Evolutionary conservation across 2,113 vertebrate genomes (phyloP).

Genomic region (Lepus europaeus): DNA sequence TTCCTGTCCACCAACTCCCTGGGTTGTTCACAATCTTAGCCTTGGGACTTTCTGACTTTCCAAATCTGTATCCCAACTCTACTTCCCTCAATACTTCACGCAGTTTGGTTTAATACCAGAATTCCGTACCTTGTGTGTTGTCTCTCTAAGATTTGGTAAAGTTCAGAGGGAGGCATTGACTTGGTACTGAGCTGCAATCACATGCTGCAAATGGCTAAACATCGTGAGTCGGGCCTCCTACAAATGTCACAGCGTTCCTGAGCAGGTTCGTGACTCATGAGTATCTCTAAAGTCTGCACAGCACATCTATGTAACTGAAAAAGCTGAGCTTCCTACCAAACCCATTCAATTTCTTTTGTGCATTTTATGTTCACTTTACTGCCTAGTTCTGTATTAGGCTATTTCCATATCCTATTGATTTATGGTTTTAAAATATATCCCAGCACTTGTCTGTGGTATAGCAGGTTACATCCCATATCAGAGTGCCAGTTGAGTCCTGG

Average conservation of each 20-base stretch:
- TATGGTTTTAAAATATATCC: background rate
- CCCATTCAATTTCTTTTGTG: background rate
- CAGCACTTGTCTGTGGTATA: no score
- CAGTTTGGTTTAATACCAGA: slow-evolving; percentile 33
- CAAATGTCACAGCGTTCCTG: background rate
- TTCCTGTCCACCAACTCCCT: background rate
- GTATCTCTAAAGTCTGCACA: background rate
- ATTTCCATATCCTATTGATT: background rate
- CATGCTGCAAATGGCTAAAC: background rate
- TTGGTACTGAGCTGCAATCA: background rate
- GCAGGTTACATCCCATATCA: no score
- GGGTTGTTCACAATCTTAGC: background rate
- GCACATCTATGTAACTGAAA: background rate
- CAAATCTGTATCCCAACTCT: background rate
- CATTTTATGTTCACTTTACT: slow-evolving; percentile 16
- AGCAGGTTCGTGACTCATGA: background rate
- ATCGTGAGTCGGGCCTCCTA: background rate
- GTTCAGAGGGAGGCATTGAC: background rate
- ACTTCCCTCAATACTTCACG: background rate
- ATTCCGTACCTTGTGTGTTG: background rate
- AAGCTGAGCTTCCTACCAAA: background rate
- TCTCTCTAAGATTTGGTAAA: slow-evolving; percentile 31
- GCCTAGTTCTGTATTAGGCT: slow-evolving; percentile 10
- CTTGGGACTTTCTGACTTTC: background rate
- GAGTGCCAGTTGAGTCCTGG: no score